phyloP scores from a whole-genome alignment of 2,888 invertebrate species.

The Plebejus melissa region DNA sequence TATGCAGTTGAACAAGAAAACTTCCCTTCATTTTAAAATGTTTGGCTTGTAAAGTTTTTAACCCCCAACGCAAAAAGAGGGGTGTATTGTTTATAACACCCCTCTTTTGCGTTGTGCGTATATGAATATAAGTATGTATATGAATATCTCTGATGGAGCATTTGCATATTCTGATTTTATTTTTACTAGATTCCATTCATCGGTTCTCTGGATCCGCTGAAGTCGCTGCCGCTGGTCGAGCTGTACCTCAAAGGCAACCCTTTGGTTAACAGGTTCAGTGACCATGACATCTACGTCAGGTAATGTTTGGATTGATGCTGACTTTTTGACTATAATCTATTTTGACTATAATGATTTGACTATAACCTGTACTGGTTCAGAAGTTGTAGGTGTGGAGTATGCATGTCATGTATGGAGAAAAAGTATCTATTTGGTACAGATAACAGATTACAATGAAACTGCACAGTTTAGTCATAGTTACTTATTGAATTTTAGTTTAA shows the following conservation, averaged over 20 bases:
- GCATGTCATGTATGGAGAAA: neutral
- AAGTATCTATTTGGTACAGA: neutral
- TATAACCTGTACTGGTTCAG: neutral
- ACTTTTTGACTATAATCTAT: too few relatives aligned
- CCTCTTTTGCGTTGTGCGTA: too few relatives aligned
- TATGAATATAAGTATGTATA: too few relatives aligned
- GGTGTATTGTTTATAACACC: too few relatives aligned
- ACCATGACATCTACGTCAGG: slow-evolving; percentile 89
- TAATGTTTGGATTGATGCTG: slow-evolving; percentile 64
- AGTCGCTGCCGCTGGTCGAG: slow-evolving; percentile 85
- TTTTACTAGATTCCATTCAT: slow-evolving; percentile 82
- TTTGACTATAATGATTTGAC: too few relatives aligned
- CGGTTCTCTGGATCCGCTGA: slow-evolving; percentile 82
- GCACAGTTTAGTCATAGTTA: neutral
- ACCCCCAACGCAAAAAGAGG: too few relatives aligned
- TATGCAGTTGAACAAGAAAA: too few relatives aligned
- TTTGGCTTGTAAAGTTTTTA: too few relatives aligned
- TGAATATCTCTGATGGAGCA: neutral
- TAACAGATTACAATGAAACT: neutral
- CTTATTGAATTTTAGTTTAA: too few relatives aligned
- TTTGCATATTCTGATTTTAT: slow-evolving; percentile 13
- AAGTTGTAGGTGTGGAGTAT: neutral
- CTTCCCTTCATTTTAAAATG: too few relatives aligned
- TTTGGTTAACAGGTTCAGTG: slow-evolving; percentile 86
- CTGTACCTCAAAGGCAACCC: slow-evolving; percentile 90